Evolutionary conservation across 2,797 vertebrate genomes (phyloP), one percentile per base, ranked within the genome.

Genomic region (Lagodon rhomboides): DNA sequence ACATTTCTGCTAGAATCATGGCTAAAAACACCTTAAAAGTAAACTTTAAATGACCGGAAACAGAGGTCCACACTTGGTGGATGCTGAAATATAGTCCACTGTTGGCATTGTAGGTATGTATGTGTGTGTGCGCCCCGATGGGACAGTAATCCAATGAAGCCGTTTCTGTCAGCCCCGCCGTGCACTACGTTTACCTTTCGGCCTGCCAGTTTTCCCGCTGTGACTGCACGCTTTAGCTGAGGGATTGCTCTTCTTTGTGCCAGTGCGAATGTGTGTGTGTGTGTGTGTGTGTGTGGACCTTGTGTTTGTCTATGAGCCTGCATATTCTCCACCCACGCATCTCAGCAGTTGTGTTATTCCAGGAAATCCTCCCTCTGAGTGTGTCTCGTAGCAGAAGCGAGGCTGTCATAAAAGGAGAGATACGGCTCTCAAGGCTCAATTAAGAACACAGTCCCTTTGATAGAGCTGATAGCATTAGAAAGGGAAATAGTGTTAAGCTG

Each of bases 81-180:
- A 1, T 34, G 30, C 30, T 7, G 5, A 34, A 34, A 34, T 34
- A 34, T 34, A 34, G 30, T 34, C 30, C 30, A 34, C 30, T 34
- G 30, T 34, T 34, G 30, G 30, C 5, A 5, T 1, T 34, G 30
- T 34, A 34, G 30, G 46, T 73, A 55, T 23, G 54, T 77, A 61
- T 54, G 49, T 22, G 22, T 59, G 59, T 62, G 54, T 15, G 3
- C 80, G 41, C 50, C 72, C 75, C 41, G 25, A 30, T 55, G 81
- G 87, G 78, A 86, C 72, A 73, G 78, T 91, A 85, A 92, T 87
- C 86, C 75, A 91, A 85, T 79, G 80, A 87, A 91, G 80, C 75
- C 84, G 74, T 84, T 89, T 92, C 85, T 83, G 82, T 75, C 64
- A 47, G 55, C 63, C 51, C 22, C 83, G 82, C 60, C 77, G 38